phyloP scores from a whole-genome alignment of 92 coral and sea anemone genomes.

The Micromussa lordhowensis region DNA sequence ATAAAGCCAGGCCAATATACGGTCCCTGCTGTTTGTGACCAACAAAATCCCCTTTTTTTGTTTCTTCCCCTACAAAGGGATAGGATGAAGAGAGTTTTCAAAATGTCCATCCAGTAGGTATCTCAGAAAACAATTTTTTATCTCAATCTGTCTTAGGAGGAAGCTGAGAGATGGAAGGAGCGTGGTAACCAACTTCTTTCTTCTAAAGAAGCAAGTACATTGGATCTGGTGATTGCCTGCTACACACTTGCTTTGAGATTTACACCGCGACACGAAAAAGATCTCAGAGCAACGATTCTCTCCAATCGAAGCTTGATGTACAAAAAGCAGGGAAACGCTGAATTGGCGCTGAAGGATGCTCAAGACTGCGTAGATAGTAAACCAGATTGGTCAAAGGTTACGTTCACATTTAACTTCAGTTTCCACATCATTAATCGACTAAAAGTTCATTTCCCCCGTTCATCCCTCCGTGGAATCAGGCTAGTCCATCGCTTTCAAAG shows the following conservation, averaged over 20 bases:
- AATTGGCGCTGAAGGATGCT: conserved; percentile 62
- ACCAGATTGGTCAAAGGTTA: conserved; percentile 67
- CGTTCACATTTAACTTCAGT: neutral
- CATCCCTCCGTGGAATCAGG: no score
- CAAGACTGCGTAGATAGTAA: conserved; percentile 44
- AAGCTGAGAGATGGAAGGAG: conserved; percentile 62
- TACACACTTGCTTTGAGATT: conserved; percentile 48
- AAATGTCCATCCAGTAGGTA: neutral
- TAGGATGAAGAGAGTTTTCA: no score
- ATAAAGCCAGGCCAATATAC: no score
- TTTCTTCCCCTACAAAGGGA: neutral
- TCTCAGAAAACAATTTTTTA: no score
- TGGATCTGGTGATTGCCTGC: conserved; percentile 1
- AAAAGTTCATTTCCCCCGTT: no score
- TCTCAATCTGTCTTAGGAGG: conserved; percentile 23
- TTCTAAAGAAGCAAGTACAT: neutral
- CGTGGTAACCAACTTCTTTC: conserved; percentile 38
- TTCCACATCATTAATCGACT: no score
- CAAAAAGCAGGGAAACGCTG: conserved; percentile 27
- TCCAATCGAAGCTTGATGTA: conserved; percentile 64
- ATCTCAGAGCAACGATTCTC: conserved; percentile 47
- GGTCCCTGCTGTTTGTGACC: neutral
- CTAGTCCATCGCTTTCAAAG: no score
- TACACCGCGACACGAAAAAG: conserved; percentile 31
- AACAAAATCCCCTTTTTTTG: neutral